Evolutionary conservation across 2,113 vertebrate species (phyloP), one percentile per base, ranked within the genome.

Genomic region (Chauna torquata): DNA sequence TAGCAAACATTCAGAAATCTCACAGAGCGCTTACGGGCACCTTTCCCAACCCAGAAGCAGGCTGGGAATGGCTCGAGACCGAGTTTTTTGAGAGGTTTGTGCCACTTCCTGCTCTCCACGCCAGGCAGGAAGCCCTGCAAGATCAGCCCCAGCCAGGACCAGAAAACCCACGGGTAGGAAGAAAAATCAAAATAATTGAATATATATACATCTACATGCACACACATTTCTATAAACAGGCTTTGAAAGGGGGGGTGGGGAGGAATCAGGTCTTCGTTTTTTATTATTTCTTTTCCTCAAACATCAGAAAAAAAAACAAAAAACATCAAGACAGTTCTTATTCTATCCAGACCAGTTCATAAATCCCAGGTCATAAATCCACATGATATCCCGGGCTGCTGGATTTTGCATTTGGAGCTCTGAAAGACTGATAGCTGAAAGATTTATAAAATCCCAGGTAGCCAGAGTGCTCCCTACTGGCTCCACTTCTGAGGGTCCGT

Each of bases 341-440:
- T 97, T 97, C 96, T 96, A 97, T 91, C 97, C 94, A 96, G 96
- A 92, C 85, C 91, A 94, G 92, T 94, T 93, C 92, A 97, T 97
- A 97, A 97, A 97, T 97, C 92, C 92, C 92, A 81, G 91, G 82
- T 58, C 95, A 94, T 97, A 97, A 97, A 97, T 97, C 91, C 84
- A 94, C 85, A 87, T 96, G 94, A 92, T 97, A 95, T 96, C 86
- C 91, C 0, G 0, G 94, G 88, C 95, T 97, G 96, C 96, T 97
- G 97, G 97, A 96, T 97, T 97, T 97, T 97, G 75, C 96, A 97
- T 97, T 96, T 96, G 94, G 94, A 94, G 91, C 94, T 96, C 87
- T 86, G 90, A 96, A 96, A 95, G 93, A 93, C 78, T 85, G 96
- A 96, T 82, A 95, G 94, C 90, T 88, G 93, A 93, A 97, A 96